Base-by-base conservation (phyloP, 2,888 invertebrate genomes). In the Aleiodes leptofemur region DNA sequence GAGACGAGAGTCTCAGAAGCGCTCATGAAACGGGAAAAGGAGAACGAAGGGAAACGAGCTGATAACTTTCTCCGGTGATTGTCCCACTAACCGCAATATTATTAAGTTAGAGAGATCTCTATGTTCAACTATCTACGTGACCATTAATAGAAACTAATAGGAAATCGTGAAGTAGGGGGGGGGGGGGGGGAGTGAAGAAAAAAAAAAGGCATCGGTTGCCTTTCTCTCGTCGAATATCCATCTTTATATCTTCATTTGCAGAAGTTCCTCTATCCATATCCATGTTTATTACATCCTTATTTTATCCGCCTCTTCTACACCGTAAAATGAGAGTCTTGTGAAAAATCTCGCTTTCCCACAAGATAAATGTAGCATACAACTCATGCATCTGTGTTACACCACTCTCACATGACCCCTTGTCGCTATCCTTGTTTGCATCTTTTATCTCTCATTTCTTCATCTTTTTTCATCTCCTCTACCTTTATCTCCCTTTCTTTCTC, bases 71-170 rank as follows among this genome's bases (percentile, higher is more conserved):
- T 87, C 87, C 84, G 85, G 82, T 86, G 86, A 86, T 86, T 83
- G 87, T 84, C 84, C 87, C 76, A 88, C 86, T 88, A 84, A 87
- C 88, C 88, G 85, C 86, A 83, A 87, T 88, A 85, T 86, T 83
- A 86, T 85, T 82, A 80, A 83, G 81, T 82, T 80, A 77, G 83
- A 16, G 64, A 86, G 83, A 85, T 85, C 84, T 86, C 86, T 85
- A 83, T 83, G 81, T 74, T 68, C 31, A 53, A 14, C 34, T 34
- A 51, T 68, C 31, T 53, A 29, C 31, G 29, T 68, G 31, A 50
- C 34, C 50, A 51, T 68, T 68, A 51, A 68, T 68, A 48, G 48
- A 23, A 43, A 48, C 16, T 7, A 43, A 48, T 16, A 48, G 43
- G 48, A 9, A 64, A 16, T 23, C 23, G 23, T 23, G 23, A 23